Base-by-base conservation (phyloP, 2,113 vertebrate genomes). In the Cariama cristata region DNA sequence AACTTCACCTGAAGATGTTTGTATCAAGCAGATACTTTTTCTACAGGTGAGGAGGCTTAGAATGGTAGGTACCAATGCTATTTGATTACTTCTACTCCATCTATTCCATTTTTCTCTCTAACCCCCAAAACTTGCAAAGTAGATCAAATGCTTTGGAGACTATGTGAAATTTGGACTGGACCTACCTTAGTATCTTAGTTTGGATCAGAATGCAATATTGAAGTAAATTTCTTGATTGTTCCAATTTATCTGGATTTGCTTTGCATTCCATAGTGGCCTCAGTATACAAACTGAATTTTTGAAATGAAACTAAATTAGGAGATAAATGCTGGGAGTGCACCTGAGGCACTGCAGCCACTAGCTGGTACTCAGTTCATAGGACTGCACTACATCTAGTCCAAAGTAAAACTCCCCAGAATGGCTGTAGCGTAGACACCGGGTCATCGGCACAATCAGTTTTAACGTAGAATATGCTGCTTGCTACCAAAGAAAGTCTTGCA, bases 381-480 rank as follows among this genome's bases (percentile, higher is more conserved):
- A 9, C 30, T 68, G 27, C 16, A 27, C 9, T 53, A 12, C 10
- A 33, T 35, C 21, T 53, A 16, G 11, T 15, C 12, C 18, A 45
- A 87, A 30, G 8, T 30, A 20, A 72, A 62, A 62, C 14, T 58
- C 38, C 30, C 38, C 10, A 12, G 33, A 66, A 44, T 4, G 16
- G 6, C 13, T 40, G 11, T 4, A 84, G 12, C 26, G 32, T 27
- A 59, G 16, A 73, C 24, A 38, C 6, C 0, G 1, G 15, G 3
- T 38, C 19, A 49, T 15, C 50, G 45, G 8, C 14, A 71, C 30
- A 13, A 30, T 8, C 8, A 33, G 50, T 47, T 82, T 73, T 60
- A 24, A 1, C 50, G n/a, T 2, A 62, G 22, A 87, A 79, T 32
- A 22, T 6, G 2, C 9, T 73, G 18, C 11, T 80, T 76, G 9